Evolutionary conservation across 2,888 invertebrate genomes (phyloP).

Genomic region (Tipula confusa): DNA sequence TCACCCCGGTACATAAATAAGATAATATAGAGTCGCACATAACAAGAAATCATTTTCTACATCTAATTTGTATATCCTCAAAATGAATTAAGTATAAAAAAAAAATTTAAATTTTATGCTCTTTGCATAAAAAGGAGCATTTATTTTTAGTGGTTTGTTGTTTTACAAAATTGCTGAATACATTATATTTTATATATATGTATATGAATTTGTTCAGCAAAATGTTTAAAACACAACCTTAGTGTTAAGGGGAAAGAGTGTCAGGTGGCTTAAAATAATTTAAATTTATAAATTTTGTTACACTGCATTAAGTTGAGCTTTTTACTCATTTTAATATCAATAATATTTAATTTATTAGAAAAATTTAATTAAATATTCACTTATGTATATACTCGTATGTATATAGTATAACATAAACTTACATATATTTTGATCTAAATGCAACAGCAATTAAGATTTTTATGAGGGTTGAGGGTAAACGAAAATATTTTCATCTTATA

Average conservation of each 20-base stretch:
- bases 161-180: background rate
- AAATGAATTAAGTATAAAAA: background rate
- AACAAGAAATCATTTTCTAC: background rate
- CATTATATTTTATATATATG: background rate
- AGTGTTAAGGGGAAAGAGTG: too few species aligned
- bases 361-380: background rate
- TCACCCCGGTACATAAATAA: background rate
- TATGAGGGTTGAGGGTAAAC: background rate
- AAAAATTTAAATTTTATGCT: background rate
- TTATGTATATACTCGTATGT: too few species aligned
- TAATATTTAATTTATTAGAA: conserved; percentile 6
- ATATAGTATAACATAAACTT: background rate
- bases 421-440: background rate
- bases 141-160: background rate
- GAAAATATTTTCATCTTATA: background rate
- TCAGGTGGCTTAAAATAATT: too few species aligned
- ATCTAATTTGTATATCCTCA: background rate
- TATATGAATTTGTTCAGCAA: background rate
- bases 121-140: background rate
- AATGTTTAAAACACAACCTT: background rate
- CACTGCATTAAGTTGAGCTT: background rate
- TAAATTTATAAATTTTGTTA: background rate
- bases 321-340: background rate
- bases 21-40: background rate
- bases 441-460: background rate